Evolutionary conservation across 2,113 vertebrate genomes (phyloP).

Genomic region (Platanista minor): DNA sequence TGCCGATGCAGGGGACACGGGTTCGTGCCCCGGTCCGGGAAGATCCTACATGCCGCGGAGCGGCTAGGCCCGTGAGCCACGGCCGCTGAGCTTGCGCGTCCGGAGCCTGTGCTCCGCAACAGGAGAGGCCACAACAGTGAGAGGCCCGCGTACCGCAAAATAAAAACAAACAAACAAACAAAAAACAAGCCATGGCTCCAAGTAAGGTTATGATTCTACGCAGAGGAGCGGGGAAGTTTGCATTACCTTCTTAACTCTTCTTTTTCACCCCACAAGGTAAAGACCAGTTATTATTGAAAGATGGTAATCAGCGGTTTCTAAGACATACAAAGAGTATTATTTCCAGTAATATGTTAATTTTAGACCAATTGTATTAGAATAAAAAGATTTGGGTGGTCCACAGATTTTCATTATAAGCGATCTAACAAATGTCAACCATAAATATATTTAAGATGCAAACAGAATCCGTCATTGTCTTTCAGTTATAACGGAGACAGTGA

Average conservation of each 20-base stretch:
- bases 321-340: not conserved
- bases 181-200: not conserved
- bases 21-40: no score
- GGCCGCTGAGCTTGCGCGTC: no score
- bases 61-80: no score
- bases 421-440: constrained; percentile 31
- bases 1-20: no score
- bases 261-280: not conserved
- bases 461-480: constrained; percentile 47
- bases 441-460: constrained; percentile 9
- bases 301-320: not conserved
- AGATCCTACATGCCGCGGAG: no score
- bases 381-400: constrained; percentile 52
- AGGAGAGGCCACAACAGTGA: no score
- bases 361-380: not conserved
- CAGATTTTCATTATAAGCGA: constrained; percentile 26
- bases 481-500: constrained; percentile 40
- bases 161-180: no score
- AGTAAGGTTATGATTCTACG: not conserved
- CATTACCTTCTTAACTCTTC: not conserved
- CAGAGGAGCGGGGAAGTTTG: not conserved
- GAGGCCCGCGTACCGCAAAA: no score
- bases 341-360: constrained; percentile 22
- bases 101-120: no score
- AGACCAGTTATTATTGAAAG: constrained; percentile 3